These are phyloP conservation scores for Bruchidius siliquastri DNA, from an alignment of 2,888 invertebrate genomes.

Conservation along the genomic window DNA sequence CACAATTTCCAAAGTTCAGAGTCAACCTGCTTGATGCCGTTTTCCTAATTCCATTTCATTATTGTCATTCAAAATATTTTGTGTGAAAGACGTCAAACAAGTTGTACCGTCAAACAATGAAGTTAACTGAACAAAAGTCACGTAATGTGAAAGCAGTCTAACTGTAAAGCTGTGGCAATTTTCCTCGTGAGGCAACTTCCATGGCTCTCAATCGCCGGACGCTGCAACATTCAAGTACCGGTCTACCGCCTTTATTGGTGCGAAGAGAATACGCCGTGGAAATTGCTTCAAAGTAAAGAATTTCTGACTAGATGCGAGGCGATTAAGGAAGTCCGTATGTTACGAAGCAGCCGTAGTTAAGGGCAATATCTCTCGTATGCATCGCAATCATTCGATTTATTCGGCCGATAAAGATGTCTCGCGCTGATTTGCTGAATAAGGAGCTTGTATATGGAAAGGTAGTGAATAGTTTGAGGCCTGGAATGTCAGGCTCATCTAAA, in stretches of 20 bases:
- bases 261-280: background rate
- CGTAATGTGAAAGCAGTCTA: background rate
- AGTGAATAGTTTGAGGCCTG: background rate
- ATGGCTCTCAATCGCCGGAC: background rate
- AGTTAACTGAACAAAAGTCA: background rate
- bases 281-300: background rate
- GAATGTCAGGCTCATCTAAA: no score
- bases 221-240: background rate
- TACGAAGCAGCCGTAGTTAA: background rate
- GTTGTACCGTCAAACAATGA: background rate
- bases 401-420: background rate
- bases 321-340: background rate
- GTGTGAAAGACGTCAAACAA: no score
- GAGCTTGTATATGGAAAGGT: background rate
- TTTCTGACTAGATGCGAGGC: background rate
- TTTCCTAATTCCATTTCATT: no score
- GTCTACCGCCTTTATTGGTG: background rate
- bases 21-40: no score
- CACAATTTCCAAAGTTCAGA: no score
- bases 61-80: no score
- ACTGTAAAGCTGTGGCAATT: no score
- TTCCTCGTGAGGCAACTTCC: background rate
- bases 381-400: background rate
- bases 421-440: background rate
- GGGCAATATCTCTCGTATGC: background rate